Conservation (phyloP, 2,797 vertebrate genomes). For the Protosalanx chinensis region DNA sequence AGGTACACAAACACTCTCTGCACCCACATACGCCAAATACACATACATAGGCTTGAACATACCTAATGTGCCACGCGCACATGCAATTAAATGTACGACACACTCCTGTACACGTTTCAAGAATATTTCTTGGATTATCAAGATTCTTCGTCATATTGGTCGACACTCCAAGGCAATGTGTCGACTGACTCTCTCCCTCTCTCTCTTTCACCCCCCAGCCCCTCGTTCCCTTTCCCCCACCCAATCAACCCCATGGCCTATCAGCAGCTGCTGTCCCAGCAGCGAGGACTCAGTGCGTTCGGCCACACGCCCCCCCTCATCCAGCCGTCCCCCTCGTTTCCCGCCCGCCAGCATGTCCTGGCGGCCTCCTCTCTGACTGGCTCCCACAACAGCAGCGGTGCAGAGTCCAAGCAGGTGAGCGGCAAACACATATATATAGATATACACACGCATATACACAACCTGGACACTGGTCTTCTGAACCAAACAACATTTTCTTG, state of each 20-base stretch:
- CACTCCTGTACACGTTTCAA: background rate
- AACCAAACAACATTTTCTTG: background rate
- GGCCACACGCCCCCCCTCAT: slow-evolving; percentile 90
- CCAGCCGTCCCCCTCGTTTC: slow-evolving; percentile 82
- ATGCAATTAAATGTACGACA: background rate
- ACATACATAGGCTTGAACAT: background rate
- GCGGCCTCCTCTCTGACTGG: slow-evolving; percentile 66
- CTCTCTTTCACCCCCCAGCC: slow-evolving; percentile 70
- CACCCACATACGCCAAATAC: too few species aligned
- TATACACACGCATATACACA: slow-evolving; percentile 5
- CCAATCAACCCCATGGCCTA: slow-evolving; percentile 93
- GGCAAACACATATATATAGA: slow-evolving; percentile 17
- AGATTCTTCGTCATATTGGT: background rate
- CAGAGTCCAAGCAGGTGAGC: slow-evolving; percentile 83
- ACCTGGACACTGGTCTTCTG: too few species aligned
- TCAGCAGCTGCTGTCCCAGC: slow-evolving; percentile 93
- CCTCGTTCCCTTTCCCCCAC: slow-evolving; percentile 91
- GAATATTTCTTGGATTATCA: background rate
- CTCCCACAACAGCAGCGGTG: slow-evolving; percentile 72
- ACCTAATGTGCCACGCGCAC: background rate
- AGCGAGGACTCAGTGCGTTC: slow-evolving; percentile 86
- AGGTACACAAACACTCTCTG: slow-evolving; percentile 64
- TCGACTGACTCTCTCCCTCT: slow-evolving; percentile 14
- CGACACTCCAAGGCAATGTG: background rate
- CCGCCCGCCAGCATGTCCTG: slow-evolving; percentile 79